Base-by-base conservation (phyloP, 2,888 invertebrate genomes). In the Cacoxenus indagator region DNA sequence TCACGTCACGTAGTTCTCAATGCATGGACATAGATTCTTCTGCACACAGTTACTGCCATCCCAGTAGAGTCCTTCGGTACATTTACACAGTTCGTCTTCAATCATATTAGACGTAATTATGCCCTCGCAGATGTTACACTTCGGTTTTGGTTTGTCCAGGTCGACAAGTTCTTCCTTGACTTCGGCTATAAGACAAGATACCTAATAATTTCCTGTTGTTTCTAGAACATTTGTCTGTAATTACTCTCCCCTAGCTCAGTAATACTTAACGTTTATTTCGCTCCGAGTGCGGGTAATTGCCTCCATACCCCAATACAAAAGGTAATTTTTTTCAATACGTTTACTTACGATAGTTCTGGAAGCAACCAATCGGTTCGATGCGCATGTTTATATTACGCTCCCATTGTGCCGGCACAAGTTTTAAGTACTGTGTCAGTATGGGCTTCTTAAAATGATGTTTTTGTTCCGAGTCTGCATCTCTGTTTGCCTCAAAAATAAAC, bases 311-410 rank as follows among this genome's bases (percentile, higher is more conserved):
- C n/a, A 14, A 45, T 5, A 54, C 9, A 14, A 61, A 24, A 65
- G 14, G 3, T n/a, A n/a, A 29, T 11, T 19, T 2, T 9, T 37
- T n/a, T 64, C 14, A 45, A n/a, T n/a, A n/a, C n/a, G n/a, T n/a
- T n/a, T n/a, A 89, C 90, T 90, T 89, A 91, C 91, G 90, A 84
- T 95, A 95, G 1, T 93, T 92, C 75, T 91, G 88, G 76, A 91
- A 95, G 84, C 96, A 96, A 5, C 96, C 96, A 14, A 92, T 89
- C 0, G 96, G 91, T 79, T 96, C 95, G 0, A 93, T 87, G 69
- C 92, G 91, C 86, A 96, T 89, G 75, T 94, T 93, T 37, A 96
- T 93, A 70, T 90, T 91, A 4, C 91, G 88, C 48, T 92, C 90
- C 95, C 95, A 96, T 65, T 92, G 91, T 0, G 90, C 82, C 0